Evolutionary conservation across 2,797 vertebrate genomes (phyloP).

Genomic region (Bryconaethiops microstoma): DNA sequence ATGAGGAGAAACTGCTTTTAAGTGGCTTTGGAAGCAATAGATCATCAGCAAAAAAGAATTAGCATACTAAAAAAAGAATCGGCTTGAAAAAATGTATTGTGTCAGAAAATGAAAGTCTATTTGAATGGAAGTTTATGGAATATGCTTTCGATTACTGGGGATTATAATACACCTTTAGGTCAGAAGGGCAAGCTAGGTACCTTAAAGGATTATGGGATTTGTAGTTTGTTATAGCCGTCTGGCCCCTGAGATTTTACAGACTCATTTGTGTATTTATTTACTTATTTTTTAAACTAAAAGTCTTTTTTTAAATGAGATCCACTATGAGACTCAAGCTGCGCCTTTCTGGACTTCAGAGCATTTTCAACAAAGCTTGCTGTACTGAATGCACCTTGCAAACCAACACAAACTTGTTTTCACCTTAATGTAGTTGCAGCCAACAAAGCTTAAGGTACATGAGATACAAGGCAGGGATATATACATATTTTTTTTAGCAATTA

Average conservation of each 20-base stretch:
- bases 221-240: constrained; percentile 49
- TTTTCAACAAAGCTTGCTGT: constrained; percentile 49
- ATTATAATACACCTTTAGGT: too few relatives aligned
- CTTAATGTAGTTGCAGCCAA: constrained; percentile 71
- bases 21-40: too few relatives aligned
- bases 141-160: too few relatives aligned
- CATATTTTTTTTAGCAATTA: constrained; percentile 78
- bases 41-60: too few relatives aligned
- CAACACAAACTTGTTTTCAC: constrained; percentile 76
- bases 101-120: too few relatives aligned
- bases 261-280: background rate
- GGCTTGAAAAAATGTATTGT: too few relatives aligned
- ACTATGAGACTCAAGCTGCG: constrained; percentile 57
- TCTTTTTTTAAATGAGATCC: constrained; percentile 48
- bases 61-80: too few relatives aligned
- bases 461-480: constrained; percentile 13
- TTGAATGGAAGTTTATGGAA: too few relatives aligned
- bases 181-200: too few relatives aligned
- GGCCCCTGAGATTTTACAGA: constrained; percentile 27
- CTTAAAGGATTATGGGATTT: constrained; percentile 17
- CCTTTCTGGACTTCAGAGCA: constrained; percentile 54
- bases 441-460: constrained; percentile 62
- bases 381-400: constrained; percentile 59
- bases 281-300: too few relatives aligned
- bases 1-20: too few relatives aligned